A percentile compares a stretch with the other conserved stretches of the same genome.
Conservation (phyloP, 2,888 invertebrate genomes). For the Alentia gelatinosa region DNA sequence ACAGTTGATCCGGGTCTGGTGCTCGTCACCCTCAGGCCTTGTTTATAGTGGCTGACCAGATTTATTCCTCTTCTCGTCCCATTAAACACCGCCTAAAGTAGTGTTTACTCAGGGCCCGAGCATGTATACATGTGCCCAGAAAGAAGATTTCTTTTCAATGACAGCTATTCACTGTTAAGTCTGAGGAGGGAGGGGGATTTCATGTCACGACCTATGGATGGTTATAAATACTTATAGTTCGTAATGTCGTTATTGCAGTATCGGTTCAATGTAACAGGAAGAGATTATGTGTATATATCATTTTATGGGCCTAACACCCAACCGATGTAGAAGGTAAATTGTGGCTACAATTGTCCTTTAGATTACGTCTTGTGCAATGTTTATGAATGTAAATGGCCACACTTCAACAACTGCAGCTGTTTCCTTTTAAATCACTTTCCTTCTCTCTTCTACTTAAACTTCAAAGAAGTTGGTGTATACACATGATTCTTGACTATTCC, state of each 20-base stretch:
- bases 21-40: neutral
- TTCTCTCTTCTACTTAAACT: too few relatives aligned
- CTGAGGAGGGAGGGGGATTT: neutral
- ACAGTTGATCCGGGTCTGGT: neutral
- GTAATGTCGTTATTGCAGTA: neutral
- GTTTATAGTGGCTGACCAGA: neutral
- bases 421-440: too few relatives aligned
- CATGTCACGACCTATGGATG: too few relatives aligned
- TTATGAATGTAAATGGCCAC: too few relatives aligned
- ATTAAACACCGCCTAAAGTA: neutral
- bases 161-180: neutral
- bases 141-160: neutral
- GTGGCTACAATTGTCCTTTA: neutral
- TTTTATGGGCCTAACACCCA: neutral
- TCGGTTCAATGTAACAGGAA: neutral
- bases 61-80: neutral
- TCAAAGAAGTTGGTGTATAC: neutral
- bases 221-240: too few relatives aligned
- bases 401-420: too few relatives aligned
- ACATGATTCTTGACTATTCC: neutral
- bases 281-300: neutral
- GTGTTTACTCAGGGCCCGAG: neutral
- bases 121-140: neutral
- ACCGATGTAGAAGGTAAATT: neutral
- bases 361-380: too few relatives aligned